Conservation (phyloP, 2,113 vertebrate species). For the Casuarius casuarius region DNA sequence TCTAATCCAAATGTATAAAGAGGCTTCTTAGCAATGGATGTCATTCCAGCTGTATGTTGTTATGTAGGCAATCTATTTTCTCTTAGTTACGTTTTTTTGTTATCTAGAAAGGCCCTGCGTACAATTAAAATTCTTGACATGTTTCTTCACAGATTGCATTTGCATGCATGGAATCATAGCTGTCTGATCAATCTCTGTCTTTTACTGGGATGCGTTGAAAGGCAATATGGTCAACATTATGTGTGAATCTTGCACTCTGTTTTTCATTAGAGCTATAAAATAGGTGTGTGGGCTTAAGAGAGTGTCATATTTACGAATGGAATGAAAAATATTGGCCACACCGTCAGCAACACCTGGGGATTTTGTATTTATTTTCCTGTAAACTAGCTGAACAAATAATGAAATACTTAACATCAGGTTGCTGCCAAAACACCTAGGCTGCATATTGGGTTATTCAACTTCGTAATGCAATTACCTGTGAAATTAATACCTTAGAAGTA, state of each 20-base stretch:
- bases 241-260: slow-evolving; percentile 32
- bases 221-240: not conserved
- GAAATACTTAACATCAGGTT: not conserved
- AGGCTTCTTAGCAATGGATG: slow-evolving; percentile 10
- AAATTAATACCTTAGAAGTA: not conserved
- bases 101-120: not conserved
- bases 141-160: slow-evolving; percentile 21
- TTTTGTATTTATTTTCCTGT: slow-evolving; percentile 33
- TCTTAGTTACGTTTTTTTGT: not conserved
- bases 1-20: slow-evolving; percentile 30
- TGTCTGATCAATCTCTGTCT: not conserved
- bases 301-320: not conserved
- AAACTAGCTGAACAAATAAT: slow-evolving; percentile 28
- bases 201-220: not conserved
- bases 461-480: not conserved
- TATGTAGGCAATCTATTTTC: slow-evolving; percentile 39
- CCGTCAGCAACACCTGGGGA: slow-evolving; percentile 4
- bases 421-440: slow-evolving; percentile 25
- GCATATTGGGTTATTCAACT: not conserved
- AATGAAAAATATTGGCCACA: slow-evolving; percentile 1
- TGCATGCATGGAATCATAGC: not conserved
- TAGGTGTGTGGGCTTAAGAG: slow-evolving; percentile 49
- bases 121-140: slow-evolving; percentile 53
- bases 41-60: slow-evolving; percentile 45
- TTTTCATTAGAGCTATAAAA: slow-evolving; percentile 52